These are phyloP conservation scores for Grallaria varia DNA, from an alignment of 2,113 vertebrate genomes.

Conservation along the genomic window DNA sequence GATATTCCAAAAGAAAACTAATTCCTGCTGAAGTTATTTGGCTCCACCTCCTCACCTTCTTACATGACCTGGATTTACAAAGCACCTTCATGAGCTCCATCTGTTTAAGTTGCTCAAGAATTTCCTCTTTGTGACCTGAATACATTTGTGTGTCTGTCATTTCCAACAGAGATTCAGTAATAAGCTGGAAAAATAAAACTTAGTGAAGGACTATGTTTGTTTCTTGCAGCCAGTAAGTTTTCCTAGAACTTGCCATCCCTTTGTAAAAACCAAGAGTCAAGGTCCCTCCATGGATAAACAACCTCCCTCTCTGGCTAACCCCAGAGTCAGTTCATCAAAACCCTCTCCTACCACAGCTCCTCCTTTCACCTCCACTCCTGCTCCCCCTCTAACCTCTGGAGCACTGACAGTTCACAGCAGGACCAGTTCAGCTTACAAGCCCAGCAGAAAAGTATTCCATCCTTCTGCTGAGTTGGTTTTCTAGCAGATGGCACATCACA, in stretches of 20 bases:
- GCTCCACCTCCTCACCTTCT: neutral
- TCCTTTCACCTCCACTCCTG: neutral
- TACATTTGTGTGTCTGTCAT: neutral
- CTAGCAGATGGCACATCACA: conserved; percentile 22
- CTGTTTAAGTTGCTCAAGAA: neutral
- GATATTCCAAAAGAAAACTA: neutral
- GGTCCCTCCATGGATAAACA: neutral
- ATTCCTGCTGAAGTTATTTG: neutral
- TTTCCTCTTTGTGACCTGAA: neutral
- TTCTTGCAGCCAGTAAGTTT: neutral
- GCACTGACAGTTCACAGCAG: neutral
- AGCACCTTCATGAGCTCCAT: neutral
- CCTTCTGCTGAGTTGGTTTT: neutral
- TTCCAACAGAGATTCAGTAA: neutral
- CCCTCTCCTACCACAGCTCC: neutral
- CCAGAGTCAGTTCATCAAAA: neutral
- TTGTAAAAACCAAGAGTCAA: neutral
- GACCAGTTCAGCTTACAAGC: neutral
- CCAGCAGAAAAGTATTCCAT: neutral
- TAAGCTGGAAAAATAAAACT: neutral
- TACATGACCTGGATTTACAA: neutral
- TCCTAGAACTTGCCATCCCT: neutral
- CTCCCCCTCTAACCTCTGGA: neutral
- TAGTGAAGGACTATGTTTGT: neutral
- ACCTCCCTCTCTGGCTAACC: neutral